Base-by-base conservation (phyloP, 2,797 vertebrate species). In the Cossypha caffra region DNA sequence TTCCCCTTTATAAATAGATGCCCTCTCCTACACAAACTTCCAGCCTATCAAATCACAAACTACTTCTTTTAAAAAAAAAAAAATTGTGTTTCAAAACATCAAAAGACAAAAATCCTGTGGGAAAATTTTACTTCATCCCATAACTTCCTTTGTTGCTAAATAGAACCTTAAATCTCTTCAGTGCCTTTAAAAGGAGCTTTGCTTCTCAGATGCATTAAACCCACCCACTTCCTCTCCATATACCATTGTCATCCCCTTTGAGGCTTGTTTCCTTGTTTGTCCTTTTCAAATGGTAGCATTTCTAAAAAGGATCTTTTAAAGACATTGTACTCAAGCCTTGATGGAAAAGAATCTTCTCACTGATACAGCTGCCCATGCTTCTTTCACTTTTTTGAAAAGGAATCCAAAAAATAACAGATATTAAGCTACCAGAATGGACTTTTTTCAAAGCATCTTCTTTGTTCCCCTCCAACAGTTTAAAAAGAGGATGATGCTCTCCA, bases 61-160 rank as follows among this genome's bases (percentile, higher is more conserved):
- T 29, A 95, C 3, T 1, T 6, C 4, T 51, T 12, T 42, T 38
- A 12, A 9, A 40, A 45, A 45, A 45, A 45, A 50, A 31, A 51
- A 68, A 29, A 54, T 59, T 95, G 24, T 93, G 37, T 73, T 95
- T 95, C 35, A 74, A 88, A 79, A 89, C 86, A 94, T 96, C 78
- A 96, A 95, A 96, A 76, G 86, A 94, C 38, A 93, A 95, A 95
- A 90, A 33, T 90, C 69, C 86, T 96, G 89, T 96, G 94, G 92
- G 90, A 96, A 97, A 97, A 92, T 95, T 93, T 95, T 95, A 45
- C 57, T 42, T 45, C 2, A 1, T 62, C 72, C 95, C 64, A 78
- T 79, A 96, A 91, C 40, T 82, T 29, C 84, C 96, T 96, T 96
- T 90, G 72, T 96, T 2, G 7, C n/a, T 79, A 80, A 85, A 93